phyloP scores from a whole-genome alignment of 2,113 vertebrate species.

The Guaruba guarouba region DNA sequence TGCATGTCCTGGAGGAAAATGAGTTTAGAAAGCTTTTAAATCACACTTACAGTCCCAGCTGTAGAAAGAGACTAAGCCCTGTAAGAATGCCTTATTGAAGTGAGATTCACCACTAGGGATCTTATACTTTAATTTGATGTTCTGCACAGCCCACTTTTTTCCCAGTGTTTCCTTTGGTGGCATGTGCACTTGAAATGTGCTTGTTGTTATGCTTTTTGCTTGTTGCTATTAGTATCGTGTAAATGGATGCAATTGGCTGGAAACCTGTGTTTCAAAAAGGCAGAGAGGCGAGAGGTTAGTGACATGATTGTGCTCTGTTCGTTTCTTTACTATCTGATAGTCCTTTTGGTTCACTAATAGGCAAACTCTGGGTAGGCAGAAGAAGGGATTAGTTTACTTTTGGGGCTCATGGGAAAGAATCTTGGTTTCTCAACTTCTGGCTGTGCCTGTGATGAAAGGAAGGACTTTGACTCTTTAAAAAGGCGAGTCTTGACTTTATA shows the following conservation, averaged over 20 bases:
- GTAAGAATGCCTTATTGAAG: background rate
- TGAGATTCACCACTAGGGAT: background rate
- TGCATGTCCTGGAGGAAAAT: background rate
- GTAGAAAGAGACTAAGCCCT: background rate
- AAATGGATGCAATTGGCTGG: background rate
- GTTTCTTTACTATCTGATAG: background rate
- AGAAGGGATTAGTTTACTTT: constrained; percentile 8
- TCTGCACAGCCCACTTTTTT: background rate
- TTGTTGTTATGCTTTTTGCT: background rate
- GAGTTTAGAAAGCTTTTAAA: background rate
- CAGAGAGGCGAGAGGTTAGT: background rate
- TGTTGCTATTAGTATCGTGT: background rate
- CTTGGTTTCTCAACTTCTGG: background rate
- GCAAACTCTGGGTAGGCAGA: background rate
- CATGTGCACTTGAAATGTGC: background rate
- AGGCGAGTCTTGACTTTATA: constrained; percentile 41
- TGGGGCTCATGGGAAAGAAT: background rate
- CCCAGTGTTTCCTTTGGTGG: background rate
- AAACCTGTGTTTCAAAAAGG: background rate
- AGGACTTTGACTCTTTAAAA: constrained; percentile 13
- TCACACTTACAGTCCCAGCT: background rate
- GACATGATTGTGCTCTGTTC: background rate
- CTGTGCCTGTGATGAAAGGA: constrained; percentile 16
- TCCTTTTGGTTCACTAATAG: background rate
- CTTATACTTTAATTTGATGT: background rate